Conservation (phyloP, 2,797 vertebrate species). For the Alectoris magna region DNA sequence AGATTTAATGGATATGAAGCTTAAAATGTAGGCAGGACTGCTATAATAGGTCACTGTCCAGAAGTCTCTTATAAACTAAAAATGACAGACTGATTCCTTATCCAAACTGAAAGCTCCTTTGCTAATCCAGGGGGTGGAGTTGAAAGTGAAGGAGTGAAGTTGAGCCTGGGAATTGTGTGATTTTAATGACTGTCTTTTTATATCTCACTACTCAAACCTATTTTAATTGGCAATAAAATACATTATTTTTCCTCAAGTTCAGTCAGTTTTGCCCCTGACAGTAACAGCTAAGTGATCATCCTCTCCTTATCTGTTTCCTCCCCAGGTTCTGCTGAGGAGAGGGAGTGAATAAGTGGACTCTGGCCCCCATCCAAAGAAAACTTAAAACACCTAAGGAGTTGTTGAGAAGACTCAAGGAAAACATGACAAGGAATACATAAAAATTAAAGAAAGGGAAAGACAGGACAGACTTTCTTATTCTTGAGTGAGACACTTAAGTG, state of each 20-base stretch:
- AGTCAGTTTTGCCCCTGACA: neutral
- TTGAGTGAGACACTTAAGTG: neutral
- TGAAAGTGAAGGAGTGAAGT: neutral
- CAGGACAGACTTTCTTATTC: neutral
- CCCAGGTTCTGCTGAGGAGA: neutral
- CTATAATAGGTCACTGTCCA: neutral
- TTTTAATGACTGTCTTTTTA: neutral
- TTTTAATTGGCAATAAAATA: neutral
- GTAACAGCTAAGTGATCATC: neutral
- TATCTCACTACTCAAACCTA: neutral
- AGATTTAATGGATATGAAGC: neutral
- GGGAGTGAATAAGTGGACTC: neutral
- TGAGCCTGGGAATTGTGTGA: neutral
- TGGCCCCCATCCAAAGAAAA: neutral
- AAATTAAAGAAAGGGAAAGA: neutral
- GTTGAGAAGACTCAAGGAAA: neutral
- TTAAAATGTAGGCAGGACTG: neutral
- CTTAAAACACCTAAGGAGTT: neutral
- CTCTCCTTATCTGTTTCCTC: neutral
- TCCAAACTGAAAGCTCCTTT: neutral
- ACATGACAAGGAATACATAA: neutral
- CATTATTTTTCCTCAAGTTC: neutral
- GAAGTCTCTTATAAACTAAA: neutral
- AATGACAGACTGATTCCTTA: neutral
- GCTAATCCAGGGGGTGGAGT: rapidly evolving